Base-by-base conservation (phyloP, 2,888 invertebrate species). In the Tipula lateralis region DNA sequence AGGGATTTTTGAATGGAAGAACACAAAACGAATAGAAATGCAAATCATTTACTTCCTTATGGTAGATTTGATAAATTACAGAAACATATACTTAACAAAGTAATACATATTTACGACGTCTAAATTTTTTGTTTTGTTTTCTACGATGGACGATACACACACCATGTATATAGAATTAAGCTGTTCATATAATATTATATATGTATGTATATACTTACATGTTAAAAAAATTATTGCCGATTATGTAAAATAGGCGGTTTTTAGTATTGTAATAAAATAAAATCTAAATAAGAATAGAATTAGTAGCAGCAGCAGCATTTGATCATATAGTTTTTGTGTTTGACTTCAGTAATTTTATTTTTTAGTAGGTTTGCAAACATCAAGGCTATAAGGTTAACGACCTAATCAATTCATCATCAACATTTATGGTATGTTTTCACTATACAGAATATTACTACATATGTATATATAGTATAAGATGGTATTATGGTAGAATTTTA, bases 341-440 rank as follows among this genome's bases (percentile, higher is more conserved):
- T 16, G 44, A 16, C n/a, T 44, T n/a, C 44, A 7, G n/a, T 0
- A 44, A 83, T 32, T 83, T 30, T 32, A 13, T 29, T 83, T 30
- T 83, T 83, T 34, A 83, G 30, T 83, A 34, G 83, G 32, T 83
- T 83, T 83, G 34, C 83, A 83, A 16, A 83, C 83, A 34, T 83
- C 83, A 83, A 83, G 83, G 83, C 83, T 83, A 83, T 13, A 34
- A 83, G 83, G 83, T 83, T 34, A 83, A 19, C 34, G 82, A 16
- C 34, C 34, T 19, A 32, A 0, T 34, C 83, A 83, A n/a, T n/a
- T 66, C 66, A 24, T 24, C 19, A 66, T 24, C 66, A 24, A 6
- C 16, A 50, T 50, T 24, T 24, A 24, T 50, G 9, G 36, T 36
- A 32, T 32, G 4, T 32, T 32, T 32, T 32, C 7, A 7, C 32